A percentile compares a stretch with the other conserved stretches of the same genome.
These are phyloP conservation scores for Zaprionus bogoriensis DNA, from an alignment of 2,888 invertebrate species.

Conservation along the genomic window DNA sequence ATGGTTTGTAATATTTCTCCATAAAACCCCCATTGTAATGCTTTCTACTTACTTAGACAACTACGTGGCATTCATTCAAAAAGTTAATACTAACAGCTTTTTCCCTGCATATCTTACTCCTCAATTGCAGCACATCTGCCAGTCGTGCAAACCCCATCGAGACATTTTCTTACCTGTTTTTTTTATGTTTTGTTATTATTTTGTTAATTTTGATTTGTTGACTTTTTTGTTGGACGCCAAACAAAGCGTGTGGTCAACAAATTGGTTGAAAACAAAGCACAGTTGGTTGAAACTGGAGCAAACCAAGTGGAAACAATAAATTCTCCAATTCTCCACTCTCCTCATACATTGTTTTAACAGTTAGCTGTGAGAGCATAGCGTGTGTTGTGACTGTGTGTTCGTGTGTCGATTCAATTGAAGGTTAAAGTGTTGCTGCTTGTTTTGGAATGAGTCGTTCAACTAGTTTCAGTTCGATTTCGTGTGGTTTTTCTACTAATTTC, in stretches of 20 bases:
- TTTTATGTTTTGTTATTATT: constrained; percentile 31
- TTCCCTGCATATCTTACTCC: too few relatives aligned
- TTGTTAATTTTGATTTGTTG: constrained; percentile 38
- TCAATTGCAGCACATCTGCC: constrained; percentile 5
- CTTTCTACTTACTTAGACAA: too few relatives aligned
- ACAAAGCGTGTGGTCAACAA: constrained; percentile 44
- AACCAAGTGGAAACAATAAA: constrained; percentile 28
- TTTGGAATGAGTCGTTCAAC: not conserved
- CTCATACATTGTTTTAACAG: constrained; percentile 3
- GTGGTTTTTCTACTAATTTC: not conserved
- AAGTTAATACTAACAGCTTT: too few relatives aligned
- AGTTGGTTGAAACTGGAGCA: constrained; percentile 53
- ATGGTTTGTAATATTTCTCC: too few relatives aligned
- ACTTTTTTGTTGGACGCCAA: constrained; percentile 19
- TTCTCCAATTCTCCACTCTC: constrained; percentile 35
- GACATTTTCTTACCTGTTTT: constrained; percentile 12
- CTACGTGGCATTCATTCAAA: too few relatives aligned
- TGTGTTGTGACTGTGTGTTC: not conserved
- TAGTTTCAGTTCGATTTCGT: not conserved
- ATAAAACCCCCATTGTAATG: too few relatives aligned
- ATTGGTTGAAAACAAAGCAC: constrained; percentile 34
- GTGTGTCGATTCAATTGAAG: not conserved
- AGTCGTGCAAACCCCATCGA: not conserved
- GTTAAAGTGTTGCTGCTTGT: not conserved
- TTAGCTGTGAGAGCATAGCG: not conserved